A percentile compares a stretch with the other conserved stretches of the same genome.
Conservation (phyloP, 2,113 vertebrate genomes). For the Oncorhynchus tshawytscha region DNA sequence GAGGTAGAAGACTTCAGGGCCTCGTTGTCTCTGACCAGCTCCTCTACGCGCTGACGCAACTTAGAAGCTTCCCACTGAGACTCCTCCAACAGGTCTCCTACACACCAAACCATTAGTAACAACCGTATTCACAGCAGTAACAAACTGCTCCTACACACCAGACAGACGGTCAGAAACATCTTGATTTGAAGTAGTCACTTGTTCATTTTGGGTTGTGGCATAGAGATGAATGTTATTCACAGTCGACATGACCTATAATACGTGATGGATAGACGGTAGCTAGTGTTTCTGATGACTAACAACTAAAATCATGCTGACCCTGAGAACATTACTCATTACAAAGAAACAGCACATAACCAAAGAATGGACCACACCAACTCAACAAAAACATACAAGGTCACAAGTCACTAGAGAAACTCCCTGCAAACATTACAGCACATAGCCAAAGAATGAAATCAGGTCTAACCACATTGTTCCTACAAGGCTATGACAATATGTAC, state of each 20-base stretch:
- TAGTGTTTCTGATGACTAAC: not conserved
- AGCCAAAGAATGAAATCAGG: constrained; percentile 26
- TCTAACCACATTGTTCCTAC: constrained; percentile 33
- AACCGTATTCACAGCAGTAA: too few relatives aligned
- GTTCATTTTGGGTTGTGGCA: not conserved
- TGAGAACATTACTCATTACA: not conserved
- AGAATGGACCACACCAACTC: not conserved
- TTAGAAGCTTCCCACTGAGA: constrained; percentile 89
- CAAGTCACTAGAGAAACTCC: not conserved
- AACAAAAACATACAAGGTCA: too few relatives aligned
- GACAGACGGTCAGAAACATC: too few relatives aligned
- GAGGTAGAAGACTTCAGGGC: constrained; percentile 76
- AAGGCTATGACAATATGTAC: not conserved
- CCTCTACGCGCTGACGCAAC: constrained; percentile 90
- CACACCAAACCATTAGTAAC: not conserved
- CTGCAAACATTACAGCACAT: not conserved
- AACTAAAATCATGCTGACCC: constrained; percentile 29
- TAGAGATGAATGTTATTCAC: not conserved
- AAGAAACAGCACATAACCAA: not conserved
- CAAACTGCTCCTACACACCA: too few relatives aligned
- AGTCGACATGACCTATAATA: too few relatives aligned
- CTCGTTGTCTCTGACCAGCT: constrained; percentile 88
- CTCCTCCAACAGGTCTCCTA: constrained; percentile 92
- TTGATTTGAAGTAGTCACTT: not conserved
- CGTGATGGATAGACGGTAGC: not conserved